Evolutionary conservation across 2,888 invertebrate genomes (phyloP), one percentile per base, ranked within the genome.

Genomic region (Pristionchus fissidentatus): DNA sequence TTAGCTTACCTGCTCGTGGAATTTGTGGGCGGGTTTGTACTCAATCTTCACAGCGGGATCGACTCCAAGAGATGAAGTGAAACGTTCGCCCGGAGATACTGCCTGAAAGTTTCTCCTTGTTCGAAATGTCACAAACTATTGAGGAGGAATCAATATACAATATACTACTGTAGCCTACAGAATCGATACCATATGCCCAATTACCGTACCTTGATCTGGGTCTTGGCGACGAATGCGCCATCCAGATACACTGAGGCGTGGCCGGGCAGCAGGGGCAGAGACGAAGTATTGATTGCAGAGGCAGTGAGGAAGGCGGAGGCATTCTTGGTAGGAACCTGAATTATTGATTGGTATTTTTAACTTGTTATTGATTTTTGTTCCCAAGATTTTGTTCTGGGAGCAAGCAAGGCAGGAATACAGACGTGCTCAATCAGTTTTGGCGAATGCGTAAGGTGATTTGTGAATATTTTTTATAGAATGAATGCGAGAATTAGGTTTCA

Each of bases 11-110:
- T 89, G 88, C 60, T 92, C 92, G n/a, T 90, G 90, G 84, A 89
- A 92, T 85, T 93, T 93, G 84, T 91, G 90, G 52, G 91, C 89
- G 22, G 93, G 93, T 83, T 92, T 90, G 88, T 93, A 93, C 29
- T 87, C 90, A 5, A 93, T 90, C 83, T 92, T 90, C 55, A 93
- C 90, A 8, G 92, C 89, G 2, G 92, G 90, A 86, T 93, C 93
- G 10, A 93, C 92, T 52, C 93, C 93, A 55, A 93, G 87, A 2
- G 93, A 92, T 83, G 92, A 91, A 81, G 88, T 87, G 87, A 93
- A 93, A 83, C 92, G 91, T 87, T 93, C 93, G 55, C 90, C 89
- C 1, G 93, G 92, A 57, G 91, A 91, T 15, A 93, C 93, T 4
- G 92, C 87, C 57, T 79, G 79, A 79, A 70, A 43, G 3, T 19